Base-by-base conservation (phyloP, 2,113 vertebrate species). In the Hemiscyllium ocellatum region DNA sequence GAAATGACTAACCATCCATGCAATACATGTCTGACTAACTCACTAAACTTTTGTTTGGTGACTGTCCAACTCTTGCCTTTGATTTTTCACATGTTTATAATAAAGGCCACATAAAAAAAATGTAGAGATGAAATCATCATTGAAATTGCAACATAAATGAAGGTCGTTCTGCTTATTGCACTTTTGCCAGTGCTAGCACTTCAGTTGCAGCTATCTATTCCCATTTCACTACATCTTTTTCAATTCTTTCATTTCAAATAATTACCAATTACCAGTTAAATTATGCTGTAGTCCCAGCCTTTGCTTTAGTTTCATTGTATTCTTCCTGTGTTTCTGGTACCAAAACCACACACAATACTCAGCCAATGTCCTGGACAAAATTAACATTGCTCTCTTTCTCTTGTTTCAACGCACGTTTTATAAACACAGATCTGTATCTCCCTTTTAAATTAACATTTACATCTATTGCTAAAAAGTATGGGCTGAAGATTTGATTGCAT, bases 1-100 rank as follows among this genome's bases (percentile, higher is more conserved):
- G 96, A 96, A 97, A 96, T 96, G 96, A 97, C 97, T 96, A 97
- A 96, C 96, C 96, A 96, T 96, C 96, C 96, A 96, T 50, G 0
- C 96, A 96, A 96, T 96, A 96, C 97, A 97, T 97, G 96, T 96
- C 96, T 96, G 96, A 96, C 96, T 97, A 96, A 96, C 95, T 96
- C 96, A 96, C 95, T 96, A 78, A 96, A 96, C 96, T 96, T 61
- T 70, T 96, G 2, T 72, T 50, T 76, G 94, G 69, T 50, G 29
- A 72, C 47, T 52, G 26, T 72, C 68, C 69, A 70, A 50, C 47
- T 4, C 68, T 95, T 19, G 47, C 0, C 69, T 95, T 72, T 95
- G 89, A 91, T 93, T 93, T 93, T 37, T 93, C 61, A 37, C 17
- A 37, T 93, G 89, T 66, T 93, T 93, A 68, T 24, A 66, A 66